Percentiles rank a stretch among this genome's conserved stretches.
phyloP scores from a whole-genome alignment of 2,797 vertebrate species.

The Phoeniculus purpureus region DNA sequence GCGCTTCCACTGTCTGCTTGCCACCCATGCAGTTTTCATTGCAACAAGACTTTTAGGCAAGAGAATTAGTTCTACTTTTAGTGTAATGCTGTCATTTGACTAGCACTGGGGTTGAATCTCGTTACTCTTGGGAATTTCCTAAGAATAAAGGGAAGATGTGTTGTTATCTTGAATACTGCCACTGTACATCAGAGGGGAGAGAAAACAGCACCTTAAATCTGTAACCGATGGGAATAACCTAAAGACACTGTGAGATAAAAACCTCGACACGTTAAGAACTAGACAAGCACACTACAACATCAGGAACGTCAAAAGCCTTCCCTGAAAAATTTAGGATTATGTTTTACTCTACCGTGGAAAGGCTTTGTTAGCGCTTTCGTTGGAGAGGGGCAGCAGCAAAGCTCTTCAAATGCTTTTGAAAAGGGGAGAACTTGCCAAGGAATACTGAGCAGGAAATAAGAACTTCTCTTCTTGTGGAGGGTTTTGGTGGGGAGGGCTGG shows the following conservation, averaged over 20 bases:
- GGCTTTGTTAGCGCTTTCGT: conserved; percentile 57
- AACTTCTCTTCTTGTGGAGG: not conserved
- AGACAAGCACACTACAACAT: not conserved
- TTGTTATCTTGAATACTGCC: not conserved
- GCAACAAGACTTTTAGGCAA: not conserved
- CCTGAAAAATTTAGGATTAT: not conserved
- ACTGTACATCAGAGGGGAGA: not conserved
- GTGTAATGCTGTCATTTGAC: not conserved
- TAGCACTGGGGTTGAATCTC: not conserved
- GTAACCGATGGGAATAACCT: not conserved
- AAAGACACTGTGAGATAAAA: not conserved
- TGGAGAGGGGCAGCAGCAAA: conserved; percentile 67
- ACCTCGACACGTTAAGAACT: not conserved
- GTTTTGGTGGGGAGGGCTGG: too few species aligned
- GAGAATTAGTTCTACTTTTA: not conserved
- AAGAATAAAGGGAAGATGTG: not conserved
- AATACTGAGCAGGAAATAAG: not conserved
- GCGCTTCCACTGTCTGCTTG: not conserved
- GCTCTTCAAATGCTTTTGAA: conserved; percentile 57
- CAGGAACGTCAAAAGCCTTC: not conserved
- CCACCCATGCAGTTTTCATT: not conserved
- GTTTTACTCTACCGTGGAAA: conserved; percentile 24
- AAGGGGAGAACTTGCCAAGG: not conserved
- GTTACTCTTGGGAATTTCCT: not conserved
- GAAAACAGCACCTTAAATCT: not conserved